Percentiles rank a stretch among this genome's conserved stretches.
These are phyloP conservation scores for Limonius californicus DNA, from an alignment of 1,140 invertebrate species.

Conservation along the genomic window DNA sequence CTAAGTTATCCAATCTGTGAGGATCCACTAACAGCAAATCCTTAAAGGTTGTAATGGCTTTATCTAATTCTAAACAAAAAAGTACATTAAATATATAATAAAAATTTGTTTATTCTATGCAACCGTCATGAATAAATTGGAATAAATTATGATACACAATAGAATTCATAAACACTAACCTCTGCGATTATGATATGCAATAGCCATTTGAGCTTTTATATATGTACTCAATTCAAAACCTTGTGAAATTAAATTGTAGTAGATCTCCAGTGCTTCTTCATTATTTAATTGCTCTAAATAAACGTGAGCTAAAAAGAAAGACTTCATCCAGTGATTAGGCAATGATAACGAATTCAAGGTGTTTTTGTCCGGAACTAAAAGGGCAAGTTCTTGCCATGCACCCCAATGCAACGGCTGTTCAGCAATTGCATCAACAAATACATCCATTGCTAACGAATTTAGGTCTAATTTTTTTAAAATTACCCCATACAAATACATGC, in stretches of 20 bases:
- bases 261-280: slow-evolving; percentile 84
- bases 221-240: slow-evolving; percentile 88
- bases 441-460: slow-evolving; percentile 65
- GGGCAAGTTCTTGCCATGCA: slow-evolving; percentile 88
- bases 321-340: slow-evolving; percentile 92
- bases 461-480: slow-evolving; percentile 86
- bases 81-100: background rate
- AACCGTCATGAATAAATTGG: no score
- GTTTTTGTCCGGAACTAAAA: slow-evolving; percentile 76
- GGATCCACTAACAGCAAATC: slow-evolving; percentile 83
- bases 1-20: slow-evolving; percentile 90
- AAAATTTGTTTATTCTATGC: no score
- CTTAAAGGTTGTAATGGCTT: slow-evolving; percentile 81
- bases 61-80: slow-evolving; percentile 74
- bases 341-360: slow-evolving; percentile 64
- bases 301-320: slow-evolving; percentile 88
- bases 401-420: slow-evolving; percentile 85
- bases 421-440: slow-evolving; percentile 74
- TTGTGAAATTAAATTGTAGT: slow-evolving; percentile 67
- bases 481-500: slow-evolving; percentile 87
- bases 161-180: slow-evolving; percentile 50
- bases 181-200: slow-evolving; percentile 89
- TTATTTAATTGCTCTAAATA: slow-evolving; percentile 88
- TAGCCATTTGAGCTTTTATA: slow-evolving; percentile 86
- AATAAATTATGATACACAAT: background rate